Evolutionary conservation across 2,888 invertebrate species (phyloP).

Genomic region (Gymnoscelis rufifasciata): DNA sequence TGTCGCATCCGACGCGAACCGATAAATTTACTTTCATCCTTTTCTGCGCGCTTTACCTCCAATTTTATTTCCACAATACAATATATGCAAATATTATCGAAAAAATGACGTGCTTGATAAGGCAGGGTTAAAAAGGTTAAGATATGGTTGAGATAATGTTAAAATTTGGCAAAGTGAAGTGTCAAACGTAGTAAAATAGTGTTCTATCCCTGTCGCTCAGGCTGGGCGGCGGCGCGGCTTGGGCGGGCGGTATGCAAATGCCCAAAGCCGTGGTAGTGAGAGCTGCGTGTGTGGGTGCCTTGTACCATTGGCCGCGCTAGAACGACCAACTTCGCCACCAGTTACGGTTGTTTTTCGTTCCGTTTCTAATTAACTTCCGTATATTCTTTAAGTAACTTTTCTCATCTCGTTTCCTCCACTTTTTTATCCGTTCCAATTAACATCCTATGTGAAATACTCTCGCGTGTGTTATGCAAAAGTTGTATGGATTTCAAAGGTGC

Average conservation of each 20-base stretch:
- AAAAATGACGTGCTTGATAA: conserved; percentile 6
- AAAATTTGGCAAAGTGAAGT: conserved; percentile 38
- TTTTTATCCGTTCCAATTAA: conserved; percentile 56
- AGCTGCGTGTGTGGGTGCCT: conserved; percentile 66
- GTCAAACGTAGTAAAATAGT: conserved; percentile 49
- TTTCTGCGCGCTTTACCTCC: conserved; percentile 53
- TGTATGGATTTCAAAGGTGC: conserved; percentile 53
- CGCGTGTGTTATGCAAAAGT: conserved; percentile 66
- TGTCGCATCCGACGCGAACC: conserved; percentile 58
- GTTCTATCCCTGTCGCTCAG: conserved; percentile 72
- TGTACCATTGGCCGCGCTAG: conserved; percentile 78
- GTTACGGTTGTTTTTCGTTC: conserved; percentile 80
- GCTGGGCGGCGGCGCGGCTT: conserved; percentile 76
- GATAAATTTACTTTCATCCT: conserved; percentile 77
- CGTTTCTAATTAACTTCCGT: conserved; percentile 79
- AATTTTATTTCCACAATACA: conserved; percentile 38
- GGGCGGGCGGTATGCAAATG: conserved; percentile 81
- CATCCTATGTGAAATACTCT: conserved; percentile 63
- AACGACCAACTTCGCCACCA: conserved; percentile 79
- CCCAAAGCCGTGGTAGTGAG: conserved; percentile 64
- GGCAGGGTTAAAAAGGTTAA: conserved; percentile 24
- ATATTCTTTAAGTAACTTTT: conserved; percentile 78
- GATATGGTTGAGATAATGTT: conserved; percentile 19
- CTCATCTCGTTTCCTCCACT: conserved; percentile 67
- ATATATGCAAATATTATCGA: conserved; percentile 19